These are phyloP conservation scores for Rhynchonycteris naso DNA, from an alignment of 2,797 vertebrate species.

Conservation along the genomic window DNA sequence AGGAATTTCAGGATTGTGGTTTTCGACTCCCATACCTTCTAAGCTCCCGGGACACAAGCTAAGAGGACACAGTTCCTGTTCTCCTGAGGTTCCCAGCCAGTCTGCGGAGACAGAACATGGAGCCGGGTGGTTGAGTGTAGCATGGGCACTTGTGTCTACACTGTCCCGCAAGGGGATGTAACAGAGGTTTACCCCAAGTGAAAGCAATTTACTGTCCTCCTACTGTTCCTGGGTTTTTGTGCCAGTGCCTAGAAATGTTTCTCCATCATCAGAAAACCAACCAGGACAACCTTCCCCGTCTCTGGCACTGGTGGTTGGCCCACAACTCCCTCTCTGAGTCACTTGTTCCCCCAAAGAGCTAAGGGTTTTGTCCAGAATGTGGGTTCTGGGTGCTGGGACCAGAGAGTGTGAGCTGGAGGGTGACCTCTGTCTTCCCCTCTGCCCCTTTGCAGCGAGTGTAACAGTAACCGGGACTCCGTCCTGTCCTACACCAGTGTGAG, in stretches of 20 bases:
- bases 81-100: background rate
- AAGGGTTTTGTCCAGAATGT: background rate
- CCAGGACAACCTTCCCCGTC: fast-evolving
- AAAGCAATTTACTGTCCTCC: background rate
- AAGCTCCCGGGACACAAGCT: background rate
- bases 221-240: background rate
- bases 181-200: background rate
- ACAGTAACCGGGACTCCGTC: conserved; percentile 98
- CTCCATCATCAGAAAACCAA: fast-evolving
- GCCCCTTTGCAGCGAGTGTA: conserved; percentile 92
- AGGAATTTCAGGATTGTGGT: background rate
- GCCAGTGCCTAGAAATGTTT: background rate
- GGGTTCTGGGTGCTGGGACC: background rate
- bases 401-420: background rate
- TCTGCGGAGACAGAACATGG: background rate
- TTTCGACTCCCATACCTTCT: background rate
- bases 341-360: background rate
- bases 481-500: conserved; percentile 97
- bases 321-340: background rate
- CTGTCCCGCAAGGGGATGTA: background rate
- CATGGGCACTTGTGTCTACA: background rate
- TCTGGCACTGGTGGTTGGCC: background rate
- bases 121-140: fast-evolving
- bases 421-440: background rate
- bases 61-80: background rate